phyloP scores from a whole-genome alignment of 2,113 vertebrate species.

The Colaptes auratus region DNA sequence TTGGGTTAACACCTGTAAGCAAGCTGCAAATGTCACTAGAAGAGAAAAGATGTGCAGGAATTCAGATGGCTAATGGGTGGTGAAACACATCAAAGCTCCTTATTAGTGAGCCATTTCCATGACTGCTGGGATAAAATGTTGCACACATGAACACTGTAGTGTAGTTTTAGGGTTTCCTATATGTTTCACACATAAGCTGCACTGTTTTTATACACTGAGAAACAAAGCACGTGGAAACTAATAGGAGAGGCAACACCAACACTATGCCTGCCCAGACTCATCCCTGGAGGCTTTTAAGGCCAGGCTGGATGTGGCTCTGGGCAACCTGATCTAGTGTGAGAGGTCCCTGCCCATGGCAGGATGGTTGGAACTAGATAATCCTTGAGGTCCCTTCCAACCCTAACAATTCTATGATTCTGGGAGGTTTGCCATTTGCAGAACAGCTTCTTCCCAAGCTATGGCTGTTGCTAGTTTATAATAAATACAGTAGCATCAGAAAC shows the following conservation, averaged over 20 bases:
- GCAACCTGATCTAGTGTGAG: too few relatives aligned
- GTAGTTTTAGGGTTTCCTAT: neutral
- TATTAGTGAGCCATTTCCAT: neutral
- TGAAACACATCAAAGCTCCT: neutral
- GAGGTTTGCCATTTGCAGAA: neutral
- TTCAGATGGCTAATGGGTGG: neutral
- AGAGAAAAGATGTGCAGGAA: neutral
- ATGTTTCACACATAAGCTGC: neutral
- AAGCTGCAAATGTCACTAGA: neutral
- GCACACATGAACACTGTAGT: neutral
- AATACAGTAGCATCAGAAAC: neutral
- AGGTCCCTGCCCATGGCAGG: too few relatives aligned
- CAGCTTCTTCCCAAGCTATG: neutral
- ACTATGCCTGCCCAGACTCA: neutral
- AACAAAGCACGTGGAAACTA: neutral
- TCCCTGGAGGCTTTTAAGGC: too few relatives aligned
- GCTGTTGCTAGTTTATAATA: neutral
- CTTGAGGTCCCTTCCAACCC: too few relatives aligned
- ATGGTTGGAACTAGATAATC: too few relatives aligned
- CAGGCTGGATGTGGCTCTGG: too few relatives aligned
- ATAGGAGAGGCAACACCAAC: neutral
- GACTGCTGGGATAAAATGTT: neutral
- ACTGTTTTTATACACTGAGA: neutral
- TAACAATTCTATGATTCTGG: too few relatives aligned
- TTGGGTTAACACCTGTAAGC: neutral